Conservation (phyloP, 2,113 vertebrate genomes). For the Sinocyclocheilus grahami region DNA sequence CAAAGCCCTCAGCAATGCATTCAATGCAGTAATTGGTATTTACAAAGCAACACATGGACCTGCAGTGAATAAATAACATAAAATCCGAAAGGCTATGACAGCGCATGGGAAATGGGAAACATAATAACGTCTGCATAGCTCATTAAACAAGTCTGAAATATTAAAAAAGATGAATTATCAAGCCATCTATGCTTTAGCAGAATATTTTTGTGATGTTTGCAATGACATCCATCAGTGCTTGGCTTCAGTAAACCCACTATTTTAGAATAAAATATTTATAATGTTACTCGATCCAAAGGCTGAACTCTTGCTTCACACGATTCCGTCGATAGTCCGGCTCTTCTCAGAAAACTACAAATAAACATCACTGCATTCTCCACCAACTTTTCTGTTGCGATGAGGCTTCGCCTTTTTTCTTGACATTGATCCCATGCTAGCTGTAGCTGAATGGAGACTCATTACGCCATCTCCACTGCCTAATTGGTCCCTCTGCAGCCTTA, state of each 20-base stretch:
- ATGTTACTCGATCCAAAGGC: slow-evolving; percentile 14
- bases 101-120: background rate
- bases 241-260: slow-evolving; percentile 33
- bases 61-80: slow-evolving; percentile 17
- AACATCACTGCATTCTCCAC: background rate
- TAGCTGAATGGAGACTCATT: slow-evolving; percentile 37
- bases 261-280: slow-evolving; percentile 35
- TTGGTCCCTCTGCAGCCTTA: slow-evolving; percentile 55
- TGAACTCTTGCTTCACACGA: background rate
- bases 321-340: slow-evolving; percentile 20
- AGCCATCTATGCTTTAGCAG: slow-evolving; percentile 67
- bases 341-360: slow-evolving; percentile 32
- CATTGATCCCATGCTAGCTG: slow-evolving; percentile 38
- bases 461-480: slow-evolving; percentile 40
- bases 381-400: slow-evolving; percentile 5
- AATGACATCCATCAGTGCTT: slow-evolving; percentile 57
- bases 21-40: slow-evolving; percentile 35
- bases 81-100: slow-evolving; percentile 8
- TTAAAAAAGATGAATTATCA: slow-evolving; percentile 60
- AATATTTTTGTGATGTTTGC: slow-evolving; percentile 46
- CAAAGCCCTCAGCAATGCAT: background rate
- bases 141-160: slow-evolving; percentile 56
- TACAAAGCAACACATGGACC: slow-evolving; percentile 53
- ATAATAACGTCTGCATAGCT: slow-evolving; percentile 52
- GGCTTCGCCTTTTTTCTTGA: slow-evolving; percentile 1